Base-by-base conservation (phyloP, 2,113 vertebrate genomes). In the Psittacula cyanocephala region DNA sequence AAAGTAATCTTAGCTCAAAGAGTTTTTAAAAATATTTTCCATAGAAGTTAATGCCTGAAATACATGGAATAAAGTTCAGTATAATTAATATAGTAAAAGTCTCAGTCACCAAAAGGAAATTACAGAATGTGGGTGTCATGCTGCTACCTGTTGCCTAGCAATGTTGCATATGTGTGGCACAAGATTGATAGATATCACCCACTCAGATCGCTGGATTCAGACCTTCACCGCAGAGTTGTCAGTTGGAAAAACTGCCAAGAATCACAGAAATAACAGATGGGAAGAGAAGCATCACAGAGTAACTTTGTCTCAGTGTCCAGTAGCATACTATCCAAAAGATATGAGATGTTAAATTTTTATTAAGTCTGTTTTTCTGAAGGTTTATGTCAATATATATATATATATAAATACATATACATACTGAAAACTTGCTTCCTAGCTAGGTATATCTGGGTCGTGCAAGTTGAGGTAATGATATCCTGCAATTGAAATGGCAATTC, bases 101-200 rank as follows among this genome's bases (percentile, higher is more conserved):
- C 95, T 97, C 97, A 97, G 96, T 95, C 97, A 96, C 96, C 87
- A 94, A 96, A 93, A 95, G 91, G 97, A 97, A 97, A 97, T 96
- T 97, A 82, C 90, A 95, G 96, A 63, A 65, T 95, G 97, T 96
- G 95, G 97, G 97, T 90, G 97, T 96, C 60, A 4, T 93, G 93
- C 93, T 90, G 94, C 91, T 93, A 93, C 93, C 85, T 88, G 97
- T 97, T 97, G 97, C 97, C 96, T 97, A 97, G 97, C 97, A 97
- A 97, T 96, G 89, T 57, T 94, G 84, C 97, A 91, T 96, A 91
- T 81, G 90, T 95, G 94, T 86, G 87, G 95, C 84, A 88, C 65
- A 95, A 97, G 97, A 97, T 97, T 97, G 97, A 97, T 96, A 87
- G 96, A 85, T 97, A 96, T 97, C 97, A 97, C 97, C 97, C 97